These are phyloP conservation scores for Dinocampus coccinellae DNA, from an alignment of 2,888 invertebrate genomes.

Conservation along the genomic window DNA sequence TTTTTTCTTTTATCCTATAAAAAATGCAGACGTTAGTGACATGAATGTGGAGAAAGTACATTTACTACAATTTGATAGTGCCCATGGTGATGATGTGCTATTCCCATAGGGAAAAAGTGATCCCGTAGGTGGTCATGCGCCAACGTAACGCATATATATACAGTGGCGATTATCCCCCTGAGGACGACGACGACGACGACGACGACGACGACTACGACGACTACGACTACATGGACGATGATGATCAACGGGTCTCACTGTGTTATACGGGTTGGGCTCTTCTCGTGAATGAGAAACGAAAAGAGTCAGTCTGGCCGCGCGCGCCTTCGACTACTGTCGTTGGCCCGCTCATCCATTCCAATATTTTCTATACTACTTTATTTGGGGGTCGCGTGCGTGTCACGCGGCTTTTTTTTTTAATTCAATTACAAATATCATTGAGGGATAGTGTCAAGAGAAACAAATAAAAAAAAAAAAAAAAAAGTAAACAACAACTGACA, in stretches of 20 bases:
- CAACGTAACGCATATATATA: slow-evolving; percentile 20
- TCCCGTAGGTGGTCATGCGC: slow-evolving; percentile 42
- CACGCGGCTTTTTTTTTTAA: background rate
- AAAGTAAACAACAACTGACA: background rate
- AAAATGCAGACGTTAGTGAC: background rate
- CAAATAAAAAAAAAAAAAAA: background rate
- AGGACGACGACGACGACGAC: slow-evolving; percentile 28
- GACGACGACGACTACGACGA: slow-evolving; percentile 31
- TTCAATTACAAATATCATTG: background rate
- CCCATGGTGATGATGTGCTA: background rate
- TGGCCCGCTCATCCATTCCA: slow-evolving; percentile 8
- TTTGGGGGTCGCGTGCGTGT: background rate
- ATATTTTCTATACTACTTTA: background rate
- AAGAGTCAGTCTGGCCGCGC: slow-evolving; percentile 62
- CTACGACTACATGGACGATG: too few species aligned
- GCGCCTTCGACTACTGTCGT: slow-evolving; percentile 59
- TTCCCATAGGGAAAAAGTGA: slow-evolving; percentile 14
- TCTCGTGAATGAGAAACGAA: slow-evolving; percentile 42
- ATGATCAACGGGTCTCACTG: slow-evolving; percentile 28
- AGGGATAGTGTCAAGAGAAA: background rate
- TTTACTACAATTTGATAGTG: background rate
- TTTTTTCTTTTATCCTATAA: background rate
- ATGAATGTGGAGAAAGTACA: background rate
- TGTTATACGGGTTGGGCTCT: background rate
- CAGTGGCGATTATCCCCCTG: slow-evolving; percentile 33